Evolutionary conservation across 2,888 invertebrate species (phyloP), one percentile per base, ranked within the genome.

Genomic region (Watsonalla cultraria): DNA sequence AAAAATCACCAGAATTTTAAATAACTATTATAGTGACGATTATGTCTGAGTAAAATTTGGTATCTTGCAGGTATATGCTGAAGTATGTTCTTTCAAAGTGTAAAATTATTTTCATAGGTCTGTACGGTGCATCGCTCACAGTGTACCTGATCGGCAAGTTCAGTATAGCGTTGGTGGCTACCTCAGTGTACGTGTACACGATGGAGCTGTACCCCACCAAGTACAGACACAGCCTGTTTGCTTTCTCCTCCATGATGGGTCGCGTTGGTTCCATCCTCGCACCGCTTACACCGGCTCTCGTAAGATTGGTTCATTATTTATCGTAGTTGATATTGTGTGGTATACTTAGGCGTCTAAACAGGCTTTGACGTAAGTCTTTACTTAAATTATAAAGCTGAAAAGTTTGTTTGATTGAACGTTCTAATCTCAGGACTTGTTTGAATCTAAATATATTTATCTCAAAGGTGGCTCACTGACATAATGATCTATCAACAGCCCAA

Each of bases 151-250:
- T 91, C 8, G 93, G 93, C 2, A 93, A 93, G 76, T 92, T 86
- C 70, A 87, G 91, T 54, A 92, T 93, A 46, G 92, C 93, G 0
- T 85, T 90, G 60, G 91, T 93, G 7, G 92, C 92, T 70, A 87
- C 92, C 0, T 82, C 92, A 0, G 70, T 92, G 48, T 93, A 93
- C 72, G 86, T 93, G 55, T 91, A 92, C 67, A 93, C 93, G 0
- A 87, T 92, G 13, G 93, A 93, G 78, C 80, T 93, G 69, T 93
- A 93, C 70, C 93, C 93, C 4, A 93, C 93, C 1, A 85, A 85
- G 50, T 76, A 92, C 58, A 78, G 93, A 35, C 92, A 93, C 68
- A 92, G 92, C 11, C 76, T 93, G 57, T 90, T 93, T 69, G 92
- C 92, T 1, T 89, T 86, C 55, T 93, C 93, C 68, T 93, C 93